Evolutionary conservation across 2,797 vertebrate species (phyloP), one percentile per base, ranked within the genome.

Genomic region (Acanthurus lineatus): DNA sequence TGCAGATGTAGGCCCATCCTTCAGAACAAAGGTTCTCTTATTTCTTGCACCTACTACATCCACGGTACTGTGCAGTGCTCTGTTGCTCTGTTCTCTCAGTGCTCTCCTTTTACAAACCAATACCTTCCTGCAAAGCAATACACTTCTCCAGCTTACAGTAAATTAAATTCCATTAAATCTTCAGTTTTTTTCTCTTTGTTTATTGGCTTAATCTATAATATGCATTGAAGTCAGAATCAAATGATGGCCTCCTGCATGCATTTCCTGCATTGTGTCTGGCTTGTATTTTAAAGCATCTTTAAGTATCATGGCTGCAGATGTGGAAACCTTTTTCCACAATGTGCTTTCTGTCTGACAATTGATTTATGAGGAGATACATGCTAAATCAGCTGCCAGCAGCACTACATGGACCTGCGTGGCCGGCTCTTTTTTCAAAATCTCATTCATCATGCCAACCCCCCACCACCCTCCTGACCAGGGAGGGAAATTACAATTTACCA

Each of bases 281-380:
- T 60, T 16, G 20, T 53, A 2, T 35, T 51, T 45, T 64, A 79
- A 35, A 69, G 66, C 64, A 42, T 57, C 47, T 19, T 49, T 32
- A 22, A 14, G 32, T 6, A 35, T 7, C 32, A 7, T 35, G 5
- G 32, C 12, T 4, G 17, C 22, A 25, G 77, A 68, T 68, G 53
- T 7, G 4, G 12, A 56, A 69, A 51, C 65, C 22, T 35, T 62
- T 38, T 63, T 73, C 60, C 76, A 71, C 72, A 53, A 19, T 4
- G 51, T 20, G 63, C 63, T 65, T 53, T 22, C 8, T 10, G 61
- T 79, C 65, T 81, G 77, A 65, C 68, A 2, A 59, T 65, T 88
- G 85, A 89, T 92, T 86, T 82, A 90, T 88, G 79, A 76, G 67
- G 22, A 59, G 81, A 84, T 74, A 63, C 82, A 77, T 81, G 73